Percentiles rank a stretch among this genome's conserved stretches.
phyloP scores from a whole-genome alignment of 2,797 vertebrate species.

The Borostomias antarcticus region DNA sequence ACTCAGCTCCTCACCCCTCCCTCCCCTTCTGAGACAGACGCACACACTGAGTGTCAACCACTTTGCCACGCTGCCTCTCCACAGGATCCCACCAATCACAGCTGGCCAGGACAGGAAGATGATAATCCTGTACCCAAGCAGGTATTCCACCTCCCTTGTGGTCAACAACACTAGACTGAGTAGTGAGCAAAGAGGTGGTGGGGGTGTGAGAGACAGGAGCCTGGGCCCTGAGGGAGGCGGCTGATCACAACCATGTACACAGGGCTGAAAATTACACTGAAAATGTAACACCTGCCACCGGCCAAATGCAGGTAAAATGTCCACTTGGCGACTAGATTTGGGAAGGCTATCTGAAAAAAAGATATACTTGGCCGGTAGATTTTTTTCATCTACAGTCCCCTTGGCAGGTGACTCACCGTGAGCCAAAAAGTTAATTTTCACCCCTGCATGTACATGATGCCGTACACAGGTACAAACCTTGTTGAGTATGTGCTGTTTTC shows the following conservation, averaged over 20 bases:
- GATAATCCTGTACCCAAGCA: slow-evolving; percentile 49
- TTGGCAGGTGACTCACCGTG: no score
- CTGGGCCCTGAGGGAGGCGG: neutral
- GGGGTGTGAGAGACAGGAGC: neutral
- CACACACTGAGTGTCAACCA: slow-evolving; percentile 43
- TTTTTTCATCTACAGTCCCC: no score
- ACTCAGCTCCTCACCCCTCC: slow-evolving; percentile 12
- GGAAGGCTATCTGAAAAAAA: no score
- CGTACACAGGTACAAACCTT: neutral
- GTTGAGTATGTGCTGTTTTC: neutral
- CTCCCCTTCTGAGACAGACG: slow-evolving; percentile 7
- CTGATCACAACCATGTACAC: no score
- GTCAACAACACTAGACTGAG: slow-evolving; percentile 6
- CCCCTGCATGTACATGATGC: no score
- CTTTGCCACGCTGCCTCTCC: slow-evolving; percentile 46
- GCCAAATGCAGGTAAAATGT: no score
- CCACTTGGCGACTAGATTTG: no score
- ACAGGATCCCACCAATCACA: slow-evolving; percentile 54
- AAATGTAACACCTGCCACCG: neutral
- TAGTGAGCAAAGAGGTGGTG: slow-evolving; percentile 4
- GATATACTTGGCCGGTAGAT: no score
- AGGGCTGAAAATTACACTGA: no score
- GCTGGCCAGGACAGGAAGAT: slow-evolving; percentile 49
- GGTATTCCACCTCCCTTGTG: slow-evolving; percentile 40
- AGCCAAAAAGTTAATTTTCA: no score